Percentiles rank a stretch among this genome's conserved stretches.
Evolutionary conservation across 1,140 invertebrate genomes (phyloP).

Genomic region (Drosophila ogumai): DNA sequence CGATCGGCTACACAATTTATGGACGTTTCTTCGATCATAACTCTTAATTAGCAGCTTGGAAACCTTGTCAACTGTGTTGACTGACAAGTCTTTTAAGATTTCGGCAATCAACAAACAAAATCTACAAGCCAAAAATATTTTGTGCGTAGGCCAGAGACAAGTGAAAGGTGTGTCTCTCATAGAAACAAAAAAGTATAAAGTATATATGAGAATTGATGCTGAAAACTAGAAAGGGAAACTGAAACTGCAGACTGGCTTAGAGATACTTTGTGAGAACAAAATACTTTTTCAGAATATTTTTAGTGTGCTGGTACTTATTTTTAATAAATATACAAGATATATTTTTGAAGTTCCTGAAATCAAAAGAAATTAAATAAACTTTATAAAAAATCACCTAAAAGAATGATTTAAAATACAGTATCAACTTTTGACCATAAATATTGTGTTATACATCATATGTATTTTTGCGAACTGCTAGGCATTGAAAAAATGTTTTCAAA

Average conservation of each 20-base stretch:
- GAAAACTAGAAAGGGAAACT: constrained; percentile 49
- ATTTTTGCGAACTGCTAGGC: too few species aligned
- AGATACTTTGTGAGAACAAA: neutral
- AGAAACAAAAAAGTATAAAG: constrained; percentile 15
- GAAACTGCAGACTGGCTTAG: neutral
- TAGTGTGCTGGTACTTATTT: too few species aligned
- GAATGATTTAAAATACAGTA: too few species aligned
- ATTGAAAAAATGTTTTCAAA: too few species aligned
- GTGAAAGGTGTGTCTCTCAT: constrained; percentile 68
- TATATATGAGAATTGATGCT: constrained; percentile 8
- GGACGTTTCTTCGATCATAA: constrained; percentile 77
- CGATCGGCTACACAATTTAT: constrained; percentile 61
- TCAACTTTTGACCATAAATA: too few species aligned
- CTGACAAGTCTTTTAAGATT: constrained; percentile 80
- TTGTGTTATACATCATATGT: too few species aligned
- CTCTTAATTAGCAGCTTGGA: constrained; percentile 72
- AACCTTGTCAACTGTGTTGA: constrained; percentile 81
- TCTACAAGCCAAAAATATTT: constrained; percentile 48
- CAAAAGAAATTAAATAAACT: too few species aligned
- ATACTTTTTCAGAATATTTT: neutral
- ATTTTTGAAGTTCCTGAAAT: too few species aligned
- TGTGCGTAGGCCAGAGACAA: constrained; percentile 64
- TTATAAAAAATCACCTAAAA: too few species aligned
- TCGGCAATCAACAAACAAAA: constrained; percentile 68
- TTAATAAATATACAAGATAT: too few species aligned